Evolutionary conservation across 2,888 invertebrate species (phyloP), one percentile per base, ranked within the genome.

Genomic region (Phragmatobia fuliginosa): DNA sequence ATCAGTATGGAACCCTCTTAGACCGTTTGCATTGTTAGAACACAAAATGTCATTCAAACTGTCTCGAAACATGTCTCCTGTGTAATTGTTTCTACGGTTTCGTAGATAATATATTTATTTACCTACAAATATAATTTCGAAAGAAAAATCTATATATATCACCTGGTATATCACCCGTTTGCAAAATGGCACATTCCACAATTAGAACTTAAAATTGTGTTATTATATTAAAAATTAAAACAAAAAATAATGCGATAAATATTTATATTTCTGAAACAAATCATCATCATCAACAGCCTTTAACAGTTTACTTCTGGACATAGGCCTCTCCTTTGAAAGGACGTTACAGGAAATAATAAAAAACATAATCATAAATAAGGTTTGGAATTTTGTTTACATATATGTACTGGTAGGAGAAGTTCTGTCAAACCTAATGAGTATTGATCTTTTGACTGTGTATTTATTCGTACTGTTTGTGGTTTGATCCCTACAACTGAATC

Each of bases 1-100:
- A 72, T 68, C 68, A 67, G 67, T 69, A 62, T 36, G 58, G 41
- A 62, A 68, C 72, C 83, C 80, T 77, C 75, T 74, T 67, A 64
- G 56, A 38, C 28, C 49, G 58, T 28, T 62, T 70, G 60, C 70
- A 77, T 80, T 81, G 82, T 80, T 71, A 36, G 32, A 58, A n/a
- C 52, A 64, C 71, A 58, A 73, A 78, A 72, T 75, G 67, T 73
- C 66, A 60, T 67, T 69, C 60, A 67, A 68, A 65, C 72, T 71
- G 25, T 58, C 71, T 63, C 38, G 41, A 41, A 41, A 45, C 65
- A 58, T 66, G n/a, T 66, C n/a, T 62, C 28, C 45, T 61, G 64
- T 66, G 61, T 70, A 58, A 65, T 71, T 72, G 63, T 68, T 68
- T 62, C 3, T n/a, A 49, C 25, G 45, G 31, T 59, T 66, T n/a